phyloP scores from a whole-genome alignment of 2,888 invertebrate genomes.

The Torymus tubicola region DNA sequence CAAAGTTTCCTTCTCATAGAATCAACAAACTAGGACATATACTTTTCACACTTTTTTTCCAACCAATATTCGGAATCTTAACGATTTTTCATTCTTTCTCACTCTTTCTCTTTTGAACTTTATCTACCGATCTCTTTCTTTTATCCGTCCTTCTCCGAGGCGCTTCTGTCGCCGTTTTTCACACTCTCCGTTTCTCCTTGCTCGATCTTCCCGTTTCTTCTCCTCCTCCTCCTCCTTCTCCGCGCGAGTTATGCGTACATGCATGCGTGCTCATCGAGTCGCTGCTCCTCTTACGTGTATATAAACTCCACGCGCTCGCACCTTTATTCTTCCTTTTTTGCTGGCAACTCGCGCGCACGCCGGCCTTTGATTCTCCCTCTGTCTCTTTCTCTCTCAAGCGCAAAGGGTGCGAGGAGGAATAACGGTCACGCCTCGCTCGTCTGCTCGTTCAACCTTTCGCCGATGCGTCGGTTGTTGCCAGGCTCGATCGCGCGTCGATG shows the following conservation, averaged over 20 bases:
- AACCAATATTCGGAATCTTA: too few species aligned
- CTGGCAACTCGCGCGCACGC: background rate
- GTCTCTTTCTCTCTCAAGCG: too few species aligned
- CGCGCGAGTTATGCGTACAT: background rate
- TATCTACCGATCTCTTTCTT: background rate
- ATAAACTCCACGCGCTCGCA: background rate
- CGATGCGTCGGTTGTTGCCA: background rate
- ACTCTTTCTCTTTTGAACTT: background rate
- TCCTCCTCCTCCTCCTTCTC: background rate
- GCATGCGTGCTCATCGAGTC: constrained; percentile 6
- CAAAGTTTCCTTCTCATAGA: too few species aligned
- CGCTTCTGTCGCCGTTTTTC: constrained; percentile 1
- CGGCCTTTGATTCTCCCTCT: background rate
- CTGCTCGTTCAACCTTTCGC: constrained; percentile 7
- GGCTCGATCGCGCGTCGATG: background rate
- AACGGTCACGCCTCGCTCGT: constrained; percentile 43
- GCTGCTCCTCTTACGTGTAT: background rate
- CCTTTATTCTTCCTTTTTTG: background rate
- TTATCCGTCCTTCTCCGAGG: background rate
- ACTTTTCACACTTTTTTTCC: too few species aligned
- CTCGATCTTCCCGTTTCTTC: constrained; percentile 1
- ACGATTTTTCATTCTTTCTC: too few species aligned
- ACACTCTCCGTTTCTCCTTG: background rate
- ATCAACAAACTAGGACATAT: too few species aligned
- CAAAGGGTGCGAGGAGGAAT: constrained; percentile 26